Conservation (phyloP, 2,888 invertebrate genomes). For the Dilophus febrilis region DNA sequence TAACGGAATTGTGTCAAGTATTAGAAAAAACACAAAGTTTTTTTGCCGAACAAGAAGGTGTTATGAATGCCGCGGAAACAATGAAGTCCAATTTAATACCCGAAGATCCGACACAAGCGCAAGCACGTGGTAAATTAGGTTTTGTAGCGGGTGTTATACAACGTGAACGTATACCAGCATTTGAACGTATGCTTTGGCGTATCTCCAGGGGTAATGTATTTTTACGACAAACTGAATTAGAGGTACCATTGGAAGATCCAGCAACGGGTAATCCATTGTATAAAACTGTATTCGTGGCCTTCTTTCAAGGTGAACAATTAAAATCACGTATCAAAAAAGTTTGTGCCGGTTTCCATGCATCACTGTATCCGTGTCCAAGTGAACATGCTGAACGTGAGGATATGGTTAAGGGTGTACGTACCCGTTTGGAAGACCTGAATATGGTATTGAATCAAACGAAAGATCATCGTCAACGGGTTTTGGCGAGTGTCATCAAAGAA, state of each 20-base stretch:
- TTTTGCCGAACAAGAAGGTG: slow-evolving; percentile 22
- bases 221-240: slow-evolving; percentile 59
- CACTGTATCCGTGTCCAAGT: slow-evolving; percentile 74
- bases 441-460: slow-evolving; percentile 62
- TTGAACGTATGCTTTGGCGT: slow-evolving; percentile 77
- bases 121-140: slow-evolving; percentile 31
- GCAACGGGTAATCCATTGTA: slow-evolving; percentile 56
- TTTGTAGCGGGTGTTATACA: slow-evolving; percentile 78
- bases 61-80: slow-evolving; percentile 19
- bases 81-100: slow-evolving; percentile 55
- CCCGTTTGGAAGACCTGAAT: slow-evolving; percentile 64
- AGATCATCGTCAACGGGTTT: slow-evolving; percentile 66
- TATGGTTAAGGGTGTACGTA: slow-evolving; percentile 67
- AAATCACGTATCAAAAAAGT: slow-evolving; percentile 76
- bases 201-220: slow-evolving; percentile 78
- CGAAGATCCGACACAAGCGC: slow-evolving; percentile 35
- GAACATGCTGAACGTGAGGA: slow-evolving; percentile 58
- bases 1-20: slow-evolving; percentile 81
- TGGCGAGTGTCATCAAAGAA: slow-evolving; percentile 64
- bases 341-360: slow-evolving; percentile 72
- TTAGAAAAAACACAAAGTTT: slow-evolving; percentile 68
- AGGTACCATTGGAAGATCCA: slow-evolving; percentile 54
- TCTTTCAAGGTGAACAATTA: slow-evolving; percentile 72
- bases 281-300: slow-evolving; percentile 68
- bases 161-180: slow-evolving; percentile 62